Evolutionary conservation across 2,113 vertebrate genomes (phyloP).

Genomic region (Paramisgurnus dabryanus): DNA sequence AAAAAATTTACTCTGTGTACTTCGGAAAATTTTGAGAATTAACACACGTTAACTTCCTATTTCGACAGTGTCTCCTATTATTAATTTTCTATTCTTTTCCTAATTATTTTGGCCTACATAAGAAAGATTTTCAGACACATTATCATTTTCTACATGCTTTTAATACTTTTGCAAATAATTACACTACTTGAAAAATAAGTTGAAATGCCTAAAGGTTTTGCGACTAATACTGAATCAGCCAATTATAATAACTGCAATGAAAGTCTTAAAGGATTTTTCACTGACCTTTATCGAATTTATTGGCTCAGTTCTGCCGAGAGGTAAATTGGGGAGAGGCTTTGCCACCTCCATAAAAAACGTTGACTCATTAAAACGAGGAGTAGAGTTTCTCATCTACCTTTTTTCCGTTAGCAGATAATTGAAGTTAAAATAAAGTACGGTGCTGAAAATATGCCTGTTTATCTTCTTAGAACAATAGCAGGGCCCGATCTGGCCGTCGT

Average conservation of each 20-base stretch:
- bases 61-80: too few relatives aligned
- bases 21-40: too few relatives aligned
- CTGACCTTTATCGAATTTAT: constrained; percentile 55
- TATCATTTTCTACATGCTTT: not conserved
- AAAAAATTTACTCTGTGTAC: too few relatives aligned
- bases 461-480: constrained; percentile 48
- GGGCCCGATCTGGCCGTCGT: constrained; percentile 59
- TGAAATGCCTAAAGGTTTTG: constrained; percentile 24
- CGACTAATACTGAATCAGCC: constrained; percentile 15
- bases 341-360: constrained; percentile 54
- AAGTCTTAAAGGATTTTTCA: constrained; percentile 53
- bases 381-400: constrained; percentile 1
- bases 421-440: constrained; percentile 46
- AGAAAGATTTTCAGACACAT: not conserved
- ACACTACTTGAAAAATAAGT: not conserved
- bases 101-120: too few relatives aligned
- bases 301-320: constrained; percentile 41
- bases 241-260: constrained; percentile 32
- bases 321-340: not conserved
- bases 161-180: constrained; percentile 7
- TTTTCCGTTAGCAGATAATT: constrained; percentile 18
- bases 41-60: too few relatives aligned
- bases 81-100: too few relatives aligned
- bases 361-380: constrained; percentile 46
- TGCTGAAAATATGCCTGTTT: constrained; percentile 54